Evolutionary conservation across 2,797 vertebrate species (phyloP).

Genomic region (Galago senegalensis): DNA sequence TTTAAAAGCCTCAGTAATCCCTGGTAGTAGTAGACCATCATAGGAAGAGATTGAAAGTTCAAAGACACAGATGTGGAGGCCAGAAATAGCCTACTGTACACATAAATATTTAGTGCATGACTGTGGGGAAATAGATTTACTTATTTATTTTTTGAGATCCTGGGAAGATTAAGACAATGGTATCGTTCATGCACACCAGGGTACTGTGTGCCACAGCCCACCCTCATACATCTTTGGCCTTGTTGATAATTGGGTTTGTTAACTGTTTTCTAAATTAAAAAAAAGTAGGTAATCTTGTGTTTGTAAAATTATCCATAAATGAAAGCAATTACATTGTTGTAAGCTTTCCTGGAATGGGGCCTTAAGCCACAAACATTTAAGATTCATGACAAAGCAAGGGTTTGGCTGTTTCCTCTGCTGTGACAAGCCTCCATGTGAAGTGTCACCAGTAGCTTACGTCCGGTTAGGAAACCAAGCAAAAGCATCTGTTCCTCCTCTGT

Average conservation of each 20-base stretch:
- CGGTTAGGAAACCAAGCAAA: not conserved
- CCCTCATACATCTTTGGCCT: not conserved
- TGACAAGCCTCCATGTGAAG: not conserved
- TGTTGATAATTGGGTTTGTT: slow-evolving; percentile 36
- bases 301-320: slow-evolving; percentile 7
- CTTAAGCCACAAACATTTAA: slow-evolving; percentile 34
- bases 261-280: not conserved
- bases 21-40: not conserved
- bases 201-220: not conserved
- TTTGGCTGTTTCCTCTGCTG: not conserved
- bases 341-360: slow-evolving; percentile 3
- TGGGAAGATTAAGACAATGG: slow-evolving; percentile 6
- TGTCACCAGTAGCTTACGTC: not conserved
- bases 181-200: not conserved
- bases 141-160: not conserved
- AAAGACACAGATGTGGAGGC: not conserved
- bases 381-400: not conserved
- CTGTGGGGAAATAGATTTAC: not conserved
- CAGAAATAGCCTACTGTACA: not conserved
- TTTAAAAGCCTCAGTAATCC: not conserved
- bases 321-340: slow-evolving; percentile 54
- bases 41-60: not conserved
- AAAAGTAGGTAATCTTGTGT: slow-evolving; percentile 14
- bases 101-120: not conserved
- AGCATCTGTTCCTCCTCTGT: not conserved